phyloP scores from a whole-genome alignment of 2,888 invertebrate species.

The Drosophila austrosaltans region DNA sequence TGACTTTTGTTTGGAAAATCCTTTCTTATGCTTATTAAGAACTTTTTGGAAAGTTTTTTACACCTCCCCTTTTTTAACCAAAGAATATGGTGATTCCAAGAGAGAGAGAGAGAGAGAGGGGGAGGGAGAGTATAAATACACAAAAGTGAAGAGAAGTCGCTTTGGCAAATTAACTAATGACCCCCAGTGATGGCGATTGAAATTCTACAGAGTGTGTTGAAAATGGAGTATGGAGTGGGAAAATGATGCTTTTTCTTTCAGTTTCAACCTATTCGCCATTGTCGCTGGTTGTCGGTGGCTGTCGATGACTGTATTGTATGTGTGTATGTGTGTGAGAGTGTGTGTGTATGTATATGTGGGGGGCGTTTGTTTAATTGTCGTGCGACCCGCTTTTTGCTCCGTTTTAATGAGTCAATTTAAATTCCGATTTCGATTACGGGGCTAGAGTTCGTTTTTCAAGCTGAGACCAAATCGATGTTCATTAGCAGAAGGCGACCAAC shows the following conservation, averaged over 20 bases:
- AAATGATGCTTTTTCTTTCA: slow-evolving; percentile 9
- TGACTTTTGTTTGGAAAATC: neutral
- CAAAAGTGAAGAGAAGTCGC: slow-evolving; percentile 46
- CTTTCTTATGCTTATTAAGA: slow-evolving; percentile 36
- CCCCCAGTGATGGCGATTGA: slow-evolving; percentile 53
- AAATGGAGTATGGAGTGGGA: neutral
- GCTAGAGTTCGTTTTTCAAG: slow-evolving; percentile 42
- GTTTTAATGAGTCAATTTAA: slow-evolving; percentile 79
- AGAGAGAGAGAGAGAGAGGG: neutral
- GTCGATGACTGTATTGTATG: neutral
- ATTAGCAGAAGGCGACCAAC: slow-evolving; percentile 63
- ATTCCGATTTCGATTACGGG: slow-evolving; percentile 78
- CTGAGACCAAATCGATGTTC: slow-evolving; percentile 76
- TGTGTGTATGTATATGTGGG: slow-evolving; percentile 2
- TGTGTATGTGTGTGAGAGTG: neutral
- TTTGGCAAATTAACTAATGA: slow-evolving; percentile 78
- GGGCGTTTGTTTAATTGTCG: slow-evolving; percentile 76
- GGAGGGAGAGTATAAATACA: slow-evolving; percentile 30
- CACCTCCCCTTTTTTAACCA: slow-evolving; percentile 3
- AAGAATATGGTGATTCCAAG: neutral
- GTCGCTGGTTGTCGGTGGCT: slow-evolving; percentile 21
- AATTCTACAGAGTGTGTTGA: slow-evolving; percentile 11
- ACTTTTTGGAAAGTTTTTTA: slow-evolving; percentile 24
- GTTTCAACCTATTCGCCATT: slow-evolving; percentile 6
- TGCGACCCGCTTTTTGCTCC: slow-evolving; percentile 75